Base-by-base conservation (phyloP, 2,888 invertebrate genomes). In the Mimachlamys varia region DNA sequence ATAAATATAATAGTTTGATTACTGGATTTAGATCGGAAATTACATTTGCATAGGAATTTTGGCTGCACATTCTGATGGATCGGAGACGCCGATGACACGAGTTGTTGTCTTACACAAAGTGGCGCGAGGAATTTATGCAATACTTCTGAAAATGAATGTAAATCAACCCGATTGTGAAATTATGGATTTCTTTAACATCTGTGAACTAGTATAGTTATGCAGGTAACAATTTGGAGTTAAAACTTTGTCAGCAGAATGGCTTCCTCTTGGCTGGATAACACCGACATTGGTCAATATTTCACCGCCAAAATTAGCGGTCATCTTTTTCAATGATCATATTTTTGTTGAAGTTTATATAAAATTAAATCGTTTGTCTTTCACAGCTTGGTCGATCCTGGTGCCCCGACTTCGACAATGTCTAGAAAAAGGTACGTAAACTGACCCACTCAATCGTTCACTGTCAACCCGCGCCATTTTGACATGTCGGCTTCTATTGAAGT, bases 371-470 rank as follows among this genome's bases (percentile, higher is more conserved):
- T 37, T 27, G 88, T 89, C 88, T 91, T 91, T 88, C 91, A 91
- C 89, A 88, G 55, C 76, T 88, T 88, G 49, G 88, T 62, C 89
- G 88, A 90, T 88, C 87, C 89, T 55, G 90, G 58, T 76, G 89
- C 53, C 62, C 90, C 89, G 50, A 53, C 76, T 89, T 89, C 89
- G 90, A 94, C 91, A 89, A 95, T 95, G 95, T 94, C 94, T 44
- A 94, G 95, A 93, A 95, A 94, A 94, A 94, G 95, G 95, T 95
- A 92, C 92, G 93, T 87, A 89, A 89, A 88, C 44, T 88, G 55
- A 37, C 87, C 90, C 55, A 90, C 88, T 88, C 89, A 76, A 33
- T 37, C 19, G 19, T 53, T 55, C 44, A 62, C 76, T 33, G 76
- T 37, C 58, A 49, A 53, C 92, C 91, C 93, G 93, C 93, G 94